Evolutionary conservation across 53 echinoderm and acorn worm species (phyloP).

Genomic region (Crossaster papposus): DNA sequence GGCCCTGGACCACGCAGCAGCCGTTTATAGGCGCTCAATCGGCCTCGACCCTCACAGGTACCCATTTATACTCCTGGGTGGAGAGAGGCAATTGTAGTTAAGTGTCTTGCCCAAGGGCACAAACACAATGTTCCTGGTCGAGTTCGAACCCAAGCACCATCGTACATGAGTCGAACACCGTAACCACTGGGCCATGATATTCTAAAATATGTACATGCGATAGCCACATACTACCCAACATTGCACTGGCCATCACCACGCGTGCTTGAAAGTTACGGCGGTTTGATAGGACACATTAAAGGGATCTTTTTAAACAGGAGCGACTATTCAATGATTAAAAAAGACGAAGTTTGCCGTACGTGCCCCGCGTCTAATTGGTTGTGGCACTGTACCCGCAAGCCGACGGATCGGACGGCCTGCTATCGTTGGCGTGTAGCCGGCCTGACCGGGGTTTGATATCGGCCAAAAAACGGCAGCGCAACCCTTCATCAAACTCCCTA

Average conservation of each 20-base stretch:
- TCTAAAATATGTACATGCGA: no score
- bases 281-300: neutral
- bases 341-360: slow-evolving; percentile 38
- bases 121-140: no score
- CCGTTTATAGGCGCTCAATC: no score
- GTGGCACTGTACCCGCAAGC: slow-evolving; percentile 45
- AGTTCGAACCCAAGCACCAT: no score
- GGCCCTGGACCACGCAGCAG: no score
- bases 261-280: slow-evolving; percentile 13
- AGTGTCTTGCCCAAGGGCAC: no score
- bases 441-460: neutral
- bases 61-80: no score
- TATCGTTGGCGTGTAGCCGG: slow-evolving; percentile 33
- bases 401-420: slow-evolving; percentile 29
- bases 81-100: no score
- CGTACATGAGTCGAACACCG: no score
- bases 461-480: neutral
- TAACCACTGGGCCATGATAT: no score
- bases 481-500: slow-evolving; percentile 20
- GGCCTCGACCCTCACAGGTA: no score
- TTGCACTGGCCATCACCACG: neutral
- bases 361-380: slow-evolving; percentile 19
- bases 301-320: neutral
- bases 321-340: slow-evolving; percentile 38
- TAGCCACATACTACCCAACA: no score